Conservation (phyloP, 1,140 invertebrate species). For the Drosophila kikkawai region DNA sequence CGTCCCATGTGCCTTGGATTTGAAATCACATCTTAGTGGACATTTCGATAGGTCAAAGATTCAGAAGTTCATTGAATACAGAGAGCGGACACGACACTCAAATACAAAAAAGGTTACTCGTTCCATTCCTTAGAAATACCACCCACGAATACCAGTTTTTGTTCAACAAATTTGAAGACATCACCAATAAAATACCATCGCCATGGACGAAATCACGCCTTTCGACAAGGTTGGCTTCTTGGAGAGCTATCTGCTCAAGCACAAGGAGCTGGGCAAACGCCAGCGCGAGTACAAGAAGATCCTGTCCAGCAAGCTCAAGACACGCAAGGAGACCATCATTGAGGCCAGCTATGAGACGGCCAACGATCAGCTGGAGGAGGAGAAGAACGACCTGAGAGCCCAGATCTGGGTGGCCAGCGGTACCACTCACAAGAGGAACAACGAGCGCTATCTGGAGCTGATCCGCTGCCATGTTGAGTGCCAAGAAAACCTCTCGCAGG, state of each 20-base stretch:
- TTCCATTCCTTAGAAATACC: not conserved
- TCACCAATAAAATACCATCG: not conserved
- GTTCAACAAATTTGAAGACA: not conserved
- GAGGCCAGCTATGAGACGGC: slow-evolving; percentile 76
- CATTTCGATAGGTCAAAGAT: slow-evolving; percentile 15
- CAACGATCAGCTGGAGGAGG: slow-evolving; percentile 70
- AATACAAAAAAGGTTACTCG: slow-evolving; percentile 2
- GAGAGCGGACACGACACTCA: slow-evolving; percentile 22
- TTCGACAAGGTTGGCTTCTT: slow-evolving; percentile 68
- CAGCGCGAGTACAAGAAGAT: slow-evolving; percentile 82
- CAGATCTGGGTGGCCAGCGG: slow-evolving; percentile 81
- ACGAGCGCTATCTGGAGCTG: slow-evolving; percentile 45
- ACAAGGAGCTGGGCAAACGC: slow-evolving; percentile 72
- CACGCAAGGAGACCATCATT: slow-evolving; percentile 76
- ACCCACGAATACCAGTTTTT: slow-evolving; percentile 4
- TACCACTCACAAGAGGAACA: slow-evolving; percentile 51
- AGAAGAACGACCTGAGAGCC: slow-evolving; percentile 75
- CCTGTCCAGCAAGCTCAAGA: slow-evolving; percentile 64
- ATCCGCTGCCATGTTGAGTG: slow-evolving; percentile 74
- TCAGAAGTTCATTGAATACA: slow-evolving; percentile 36
- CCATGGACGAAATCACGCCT: slow-evolving; percentile 49
- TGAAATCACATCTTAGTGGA: not conserved
- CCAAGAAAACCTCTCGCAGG: slow-evolving; percentile 65
- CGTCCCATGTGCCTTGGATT: not conserved
- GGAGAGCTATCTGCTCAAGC: slow-evolving; percentile 68